Conservation (phyloP, 2,113 vertebrate genomes). For the Vombatus ursinus region DNA sequence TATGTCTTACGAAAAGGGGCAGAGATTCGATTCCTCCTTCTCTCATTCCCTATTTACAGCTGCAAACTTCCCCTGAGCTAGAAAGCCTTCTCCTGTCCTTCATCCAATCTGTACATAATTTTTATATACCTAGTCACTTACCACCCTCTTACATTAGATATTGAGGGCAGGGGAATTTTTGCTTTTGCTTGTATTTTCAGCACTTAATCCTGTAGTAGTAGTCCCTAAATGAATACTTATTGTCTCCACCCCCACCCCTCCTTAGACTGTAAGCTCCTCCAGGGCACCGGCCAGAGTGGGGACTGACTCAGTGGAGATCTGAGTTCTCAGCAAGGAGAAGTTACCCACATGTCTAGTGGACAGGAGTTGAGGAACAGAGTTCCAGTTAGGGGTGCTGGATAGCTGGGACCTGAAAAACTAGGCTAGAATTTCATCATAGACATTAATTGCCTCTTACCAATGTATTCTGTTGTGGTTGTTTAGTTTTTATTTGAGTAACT, state of each 20-base stretch:
- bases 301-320: neutral
- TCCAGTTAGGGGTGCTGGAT: neutral
- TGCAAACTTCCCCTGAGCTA: neutral
- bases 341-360: neutral
- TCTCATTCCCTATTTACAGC: neutral
- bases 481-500: neutral
- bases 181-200: neutral
- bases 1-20: neutral
- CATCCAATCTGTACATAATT: neutral
- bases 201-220: neutral
- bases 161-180: too few relatives aligned
- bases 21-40: neutral
- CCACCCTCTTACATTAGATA: neutral
- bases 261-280: too few relatives aligned
- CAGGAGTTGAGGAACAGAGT: too few relatives aligned
- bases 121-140: neutral
- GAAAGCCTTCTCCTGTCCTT: neutral
- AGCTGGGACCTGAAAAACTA: neutral
- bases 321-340: too few relatives aligned
- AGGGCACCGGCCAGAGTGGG: too few relatives aligned
- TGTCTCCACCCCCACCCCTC: neutral
- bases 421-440: neutral
- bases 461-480: neutral
- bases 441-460: neutral
- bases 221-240: neutral